A percentile compares a stretch with the other conserved stretches of the same genome.
These are phyloP conservation scores for Nymphalis urticae DNA, from an alignment of 2,888 invertebrate genomes.

Conservation along the genomic window DNA sequence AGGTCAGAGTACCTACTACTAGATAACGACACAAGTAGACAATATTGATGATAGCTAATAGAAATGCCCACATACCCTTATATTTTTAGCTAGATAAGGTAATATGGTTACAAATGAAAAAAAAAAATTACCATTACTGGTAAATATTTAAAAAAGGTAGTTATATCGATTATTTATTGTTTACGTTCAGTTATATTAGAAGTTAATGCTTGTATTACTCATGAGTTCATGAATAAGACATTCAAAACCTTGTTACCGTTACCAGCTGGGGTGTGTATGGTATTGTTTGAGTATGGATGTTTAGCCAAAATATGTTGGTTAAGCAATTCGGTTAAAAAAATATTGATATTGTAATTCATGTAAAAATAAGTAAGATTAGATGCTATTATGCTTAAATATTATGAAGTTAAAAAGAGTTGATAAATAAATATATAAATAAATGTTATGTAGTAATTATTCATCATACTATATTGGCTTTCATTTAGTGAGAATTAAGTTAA, in stretches of 20 bases:
- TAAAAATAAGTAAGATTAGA: neutral
- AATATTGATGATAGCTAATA: no score
- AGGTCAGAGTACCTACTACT: neutral
- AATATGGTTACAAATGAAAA: no score
- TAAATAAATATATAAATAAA: conserved; percentile 6
- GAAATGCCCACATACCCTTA: no score
- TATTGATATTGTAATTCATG: neutral
- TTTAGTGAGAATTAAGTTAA: neutral
- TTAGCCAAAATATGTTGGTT: neutral
- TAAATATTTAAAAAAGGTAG: no score
- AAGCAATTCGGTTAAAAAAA: neutral
- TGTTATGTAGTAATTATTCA: conserved; percentile 9
- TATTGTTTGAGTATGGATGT: neutral
- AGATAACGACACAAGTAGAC: neutral
- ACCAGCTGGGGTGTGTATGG: no score
- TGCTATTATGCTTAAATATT: conserved; percentile 1
- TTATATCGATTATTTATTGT: no score
- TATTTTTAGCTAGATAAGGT: no score
- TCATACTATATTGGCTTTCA: neutral
- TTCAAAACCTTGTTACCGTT: no score
- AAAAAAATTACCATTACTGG: no score
- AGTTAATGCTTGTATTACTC: no score
- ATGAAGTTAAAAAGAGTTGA: neutral
- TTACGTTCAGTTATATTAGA: no score
- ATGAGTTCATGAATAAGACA: no score